Evolutionary conservation across 2,888 invertebrate genomes (phyloP).

Genomic region (Xanthia togata): DNA sequence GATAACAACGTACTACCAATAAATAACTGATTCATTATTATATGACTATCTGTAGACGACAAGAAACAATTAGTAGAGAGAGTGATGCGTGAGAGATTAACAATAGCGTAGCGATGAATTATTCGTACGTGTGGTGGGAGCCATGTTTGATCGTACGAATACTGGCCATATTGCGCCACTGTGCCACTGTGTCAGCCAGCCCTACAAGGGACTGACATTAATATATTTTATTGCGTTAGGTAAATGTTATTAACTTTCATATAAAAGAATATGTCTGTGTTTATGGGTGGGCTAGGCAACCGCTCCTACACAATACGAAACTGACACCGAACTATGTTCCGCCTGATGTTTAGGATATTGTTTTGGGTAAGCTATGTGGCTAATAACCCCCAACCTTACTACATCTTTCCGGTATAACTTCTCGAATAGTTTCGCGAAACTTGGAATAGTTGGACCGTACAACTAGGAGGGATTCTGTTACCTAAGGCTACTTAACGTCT

Average conservation of each 20-base stretch:
- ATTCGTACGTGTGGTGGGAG: conserved; percentile 58
- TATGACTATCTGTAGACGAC: conserved; percentile 56
- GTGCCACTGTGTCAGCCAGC: conserved; percentile 60
- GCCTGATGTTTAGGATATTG: conserved; percentile 65
- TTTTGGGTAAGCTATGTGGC: conserved; percentile 60
- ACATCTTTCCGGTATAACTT: conserved; percentile 50
- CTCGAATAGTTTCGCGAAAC: conserved; percentile 54
- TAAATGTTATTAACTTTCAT: conserved; percentile 81
- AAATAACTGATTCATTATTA: conserved; percentile 67
- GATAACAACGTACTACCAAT: conserved; percentile 59
- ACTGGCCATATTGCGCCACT: conserved; percentile 60
- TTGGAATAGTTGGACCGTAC: conserved; percentile 49
- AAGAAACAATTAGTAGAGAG: conserved; percentile 63
- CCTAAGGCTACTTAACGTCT: conserved; percentile 47
- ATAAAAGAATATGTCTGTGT: conserved; percentile 78
- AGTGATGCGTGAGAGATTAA: conserved; percentile 68
- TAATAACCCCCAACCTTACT: conserved; percentile 56
- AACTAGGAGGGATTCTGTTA: conserved; percentile 46
- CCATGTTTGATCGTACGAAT: conserved; percentile 66
- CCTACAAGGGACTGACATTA: conserved; percentile 76
- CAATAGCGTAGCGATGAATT: conserved; percentile 64
- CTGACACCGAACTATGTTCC: conserved; percentile 56
- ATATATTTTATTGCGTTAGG: conserved; percentile 80
- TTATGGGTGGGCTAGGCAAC: conserved; percentile 67
- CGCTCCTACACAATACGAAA: conserved; percentile 60